Conservation (phyloP, 1,140 invertebrate genomes). For the Leptopilina clavipes region DNA sequence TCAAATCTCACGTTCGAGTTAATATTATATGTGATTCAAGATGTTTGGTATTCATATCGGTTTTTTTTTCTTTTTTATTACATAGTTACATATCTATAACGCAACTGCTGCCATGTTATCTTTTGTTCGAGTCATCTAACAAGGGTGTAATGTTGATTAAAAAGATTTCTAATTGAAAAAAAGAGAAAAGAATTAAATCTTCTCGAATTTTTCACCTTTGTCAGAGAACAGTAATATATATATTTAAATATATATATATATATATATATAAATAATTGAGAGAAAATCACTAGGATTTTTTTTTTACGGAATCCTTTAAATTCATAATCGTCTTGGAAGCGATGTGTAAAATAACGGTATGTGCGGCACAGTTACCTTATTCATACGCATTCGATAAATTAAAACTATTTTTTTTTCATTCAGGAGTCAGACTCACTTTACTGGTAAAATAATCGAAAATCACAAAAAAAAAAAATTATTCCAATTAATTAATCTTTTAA, state of each 20-base stretch:
- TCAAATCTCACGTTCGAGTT: no score
- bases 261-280: neutral
- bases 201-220: neutral
- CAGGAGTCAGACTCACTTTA: neutral
- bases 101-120: slow-evolving; percentile 56
- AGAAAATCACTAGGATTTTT: neutral
- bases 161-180: neutral
- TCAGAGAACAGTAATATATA: neutral
- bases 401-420: neutral
- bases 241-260: no score
- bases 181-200: neutral
- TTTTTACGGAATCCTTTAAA: neutral
- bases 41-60: no score
- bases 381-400: slow-evolving; percentile 15
- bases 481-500: neutral
- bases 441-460: neutral
- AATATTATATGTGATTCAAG: no score
- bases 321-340: slow-evolving; percentile 29
- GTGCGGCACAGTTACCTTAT: slow-evolving; percentile 21
- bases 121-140: slow-evolving; percentile 43
- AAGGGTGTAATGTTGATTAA: slow-evolving; percentile 5
- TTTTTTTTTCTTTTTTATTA: slow-evolving; percentile 46
- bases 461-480: neutral
- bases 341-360: slow-evolving; percentile 29
- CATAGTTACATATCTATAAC: slow-evolving; percentile 61